A percentile compares a stretch with the other conserved stretches of the same genome.
These are phyloP conservation scores for Dolichotis patagonum DNA, from an alignment of 2,113 vertebrate genomes.

Conservation along the genomic window DNA sequence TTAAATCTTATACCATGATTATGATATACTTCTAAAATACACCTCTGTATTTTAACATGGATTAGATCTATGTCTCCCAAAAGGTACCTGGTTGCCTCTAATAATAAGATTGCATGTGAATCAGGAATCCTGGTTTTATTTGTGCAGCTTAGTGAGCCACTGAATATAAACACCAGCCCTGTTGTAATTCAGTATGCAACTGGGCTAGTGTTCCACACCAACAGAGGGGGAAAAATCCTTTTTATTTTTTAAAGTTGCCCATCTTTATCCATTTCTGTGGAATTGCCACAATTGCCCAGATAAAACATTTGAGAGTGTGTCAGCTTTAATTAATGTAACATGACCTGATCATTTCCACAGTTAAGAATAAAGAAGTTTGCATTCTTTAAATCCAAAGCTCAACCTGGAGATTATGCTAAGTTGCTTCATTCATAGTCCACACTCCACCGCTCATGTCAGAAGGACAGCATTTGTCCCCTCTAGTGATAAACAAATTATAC, in stretches of 20 bases:
- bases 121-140: conserved; percentile 69
- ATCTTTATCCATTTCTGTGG: conserved; percentile 75
- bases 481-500: conserved; percentile 95
- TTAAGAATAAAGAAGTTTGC: conserved; percentile 87
- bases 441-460: conserved; percentile 88
- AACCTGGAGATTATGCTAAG: conserved; percentile 93
- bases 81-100: conserved; percentile 52
- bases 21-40: conserved; percentile 17
- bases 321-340: conserved; percentile 90
- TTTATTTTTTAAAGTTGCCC: conserved; percentile 75
- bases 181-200: conserved; percentile 78
- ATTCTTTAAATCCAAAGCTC: conserved; percentile 86
- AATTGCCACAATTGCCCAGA: conserved; percentile 86
- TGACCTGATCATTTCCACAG: conserved; percentile 88
- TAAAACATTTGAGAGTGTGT: conserved; percentile 88
- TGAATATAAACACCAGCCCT: conserved; percentile 73
- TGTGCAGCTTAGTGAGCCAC: conserved; percentile 63
- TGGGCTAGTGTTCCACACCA: conserved; percentile 67
- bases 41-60: conserved; percentile 24
- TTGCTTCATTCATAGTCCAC: conserved; percentile 90
- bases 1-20: conserved; percentile 25
- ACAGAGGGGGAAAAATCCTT: conserved; percentile 28
- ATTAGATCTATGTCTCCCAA: conserved; percentile 56
- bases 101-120: conserved; percentile 62
- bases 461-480: conserved; percentile 91